phyloP scores from a whole-genome alignment of 2,797 vertebrate genomes.

The Apodemus agrarius region DNA sequence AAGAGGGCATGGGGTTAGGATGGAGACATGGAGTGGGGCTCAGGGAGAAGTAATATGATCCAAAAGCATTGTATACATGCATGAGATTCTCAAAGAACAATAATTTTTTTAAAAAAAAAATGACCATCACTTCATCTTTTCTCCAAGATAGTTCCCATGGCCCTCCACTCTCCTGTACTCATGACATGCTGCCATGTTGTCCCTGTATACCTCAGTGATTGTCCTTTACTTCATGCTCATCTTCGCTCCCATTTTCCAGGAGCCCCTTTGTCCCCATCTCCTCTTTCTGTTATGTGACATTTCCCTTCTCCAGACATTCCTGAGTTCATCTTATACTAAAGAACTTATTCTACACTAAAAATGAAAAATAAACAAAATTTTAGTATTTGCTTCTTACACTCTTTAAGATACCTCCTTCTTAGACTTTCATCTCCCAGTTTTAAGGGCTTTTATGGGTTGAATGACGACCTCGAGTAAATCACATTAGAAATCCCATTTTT shows the following conservation, averaged over 20 bases:
- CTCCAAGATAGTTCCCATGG: not conserved
- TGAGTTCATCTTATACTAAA: not conserved
- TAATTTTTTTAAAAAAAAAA: not conserved
- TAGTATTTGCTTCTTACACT: not conserved
- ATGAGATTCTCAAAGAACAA: not conserved
- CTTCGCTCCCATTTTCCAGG: not conserved
- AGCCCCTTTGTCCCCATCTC: not conserved
- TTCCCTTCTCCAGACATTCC: not conserved
- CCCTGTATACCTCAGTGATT: not conserved
- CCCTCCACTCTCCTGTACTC: not conserved
- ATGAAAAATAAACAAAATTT: not conserved
- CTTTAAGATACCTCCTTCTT: not conserved
- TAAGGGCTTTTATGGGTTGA: not conserved
- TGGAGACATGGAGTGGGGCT: not conserved
- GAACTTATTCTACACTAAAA: not conserved
- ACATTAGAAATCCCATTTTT: not conserved
- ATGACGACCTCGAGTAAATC: not conserved
- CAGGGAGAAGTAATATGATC: no score
- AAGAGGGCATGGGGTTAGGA: not conserved
- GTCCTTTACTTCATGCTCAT: not conserved
- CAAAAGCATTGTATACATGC: not conserved
- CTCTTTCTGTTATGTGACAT: not conserved
- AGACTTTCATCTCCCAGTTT: not conserved
- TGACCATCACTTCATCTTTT: not conserved
- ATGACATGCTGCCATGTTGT: not conserved